A percentile compares a stretch with the other conserved stretches of the same genome.
These are phyloP conservation scores for Lepidostoma basale DNA, from an alignment of 1,140 invertebrate species.

Conservation along the genomic window DNA sequence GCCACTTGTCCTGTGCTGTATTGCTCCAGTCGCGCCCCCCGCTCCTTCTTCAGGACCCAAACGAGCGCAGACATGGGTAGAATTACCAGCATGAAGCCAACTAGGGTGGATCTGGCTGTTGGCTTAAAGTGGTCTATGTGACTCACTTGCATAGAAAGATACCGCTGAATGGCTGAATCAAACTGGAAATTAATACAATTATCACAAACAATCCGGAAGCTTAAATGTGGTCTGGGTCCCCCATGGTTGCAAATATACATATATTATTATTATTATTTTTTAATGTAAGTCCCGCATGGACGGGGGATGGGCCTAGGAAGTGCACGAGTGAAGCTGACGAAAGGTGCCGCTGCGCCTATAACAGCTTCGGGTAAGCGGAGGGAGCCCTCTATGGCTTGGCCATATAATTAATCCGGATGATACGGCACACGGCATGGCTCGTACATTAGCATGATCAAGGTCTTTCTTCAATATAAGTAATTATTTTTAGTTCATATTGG, in stretches of 20 bases:
- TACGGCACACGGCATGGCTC: too few species aligned
- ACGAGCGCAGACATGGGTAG: constrained; percentile 64
- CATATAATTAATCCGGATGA: too few species aligned
- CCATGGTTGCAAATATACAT: not conserved
- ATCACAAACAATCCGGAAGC: not conserved
- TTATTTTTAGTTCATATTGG: too few species aligned
- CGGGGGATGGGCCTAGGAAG: not conserved
- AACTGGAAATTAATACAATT: constrained; percentile 64
- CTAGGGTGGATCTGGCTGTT: constrained; percentile 62
- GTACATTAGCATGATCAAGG: too few species aligned
- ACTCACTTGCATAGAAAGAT: constrained; percentile 68
- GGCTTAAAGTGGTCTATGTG: constrained; percentile 72
- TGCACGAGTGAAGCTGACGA: too few species aligned
- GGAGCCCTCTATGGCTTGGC: too few species aligned
- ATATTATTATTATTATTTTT: not conserved
- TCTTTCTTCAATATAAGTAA: too few species aligned
- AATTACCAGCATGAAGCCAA: constrained; percentile 61
- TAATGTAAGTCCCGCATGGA: not conserved
- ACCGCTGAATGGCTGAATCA: constrained; percentile 75
- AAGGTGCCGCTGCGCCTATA: too few species aligned
- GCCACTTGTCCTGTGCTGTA: constrained; percentile 71
- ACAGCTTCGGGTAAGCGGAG: too few species aligned
- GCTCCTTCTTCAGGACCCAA: constrained; percentile 61
- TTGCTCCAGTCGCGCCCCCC: constrained; percentile 62
- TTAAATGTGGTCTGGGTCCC: not conserved